Percentiles rank a stretch among this genome's conserved stretches.
Evolutionary conservation across 1,140 invertebrate species (phyloP).

Genomic region (Idris sp.): DNA sequence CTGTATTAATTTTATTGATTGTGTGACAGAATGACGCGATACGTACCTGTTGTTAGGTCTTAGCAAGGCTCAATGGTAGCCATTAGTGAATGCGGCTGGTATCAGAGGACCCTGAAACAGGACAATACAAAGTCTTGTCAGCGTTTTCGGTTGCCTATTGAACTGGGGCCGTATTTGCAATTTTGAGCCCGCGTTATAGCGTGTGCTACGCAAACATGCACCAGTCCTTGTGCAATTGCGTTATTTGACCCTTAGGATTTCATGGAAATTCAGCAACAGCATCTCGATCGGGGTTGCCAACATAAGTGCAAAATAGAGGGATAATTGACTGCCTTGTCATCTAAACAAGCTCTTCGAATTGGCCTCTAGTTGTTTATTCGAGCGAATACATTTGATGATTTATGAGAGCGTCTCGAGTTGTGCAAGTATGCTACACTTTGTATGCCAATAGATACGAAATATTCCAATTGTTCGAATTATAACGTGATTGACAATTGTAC

Average conservation of each 20-base stretch:
- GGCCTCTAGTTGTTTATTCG: slow-evolving; percentile 45
- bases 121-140: slow-evolving; percentile 63
- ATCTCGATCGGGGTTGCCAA: slow-evolving; percentile 31
- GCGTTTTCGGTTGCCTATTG: slow-evolving; percentile 57
- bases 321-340: slow-evolving; percentile 56
- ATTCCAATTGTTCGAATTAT: slow-evolving; percentile 47
- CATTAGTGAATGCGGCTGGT: slow-evolving; percentile 95
- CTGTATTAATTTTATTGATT: slow-evolving; percentile 59
- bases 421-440: slow-evolving; percentile 32
- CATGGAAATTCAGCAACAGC: too few species aligned
- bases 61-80: slow-evolving; percentile 90
- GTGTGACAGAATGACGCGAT: slow-evolving; percentile 50
- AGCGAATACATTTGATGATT: slow-evolving; percentile 42
- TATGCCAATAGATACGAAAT: slow-evolving; percentile 21
- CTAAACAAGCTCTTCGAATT: slow-evolving; percentile 38
- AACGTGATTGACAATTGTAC: slow-evolving; percentile 36
- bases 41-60: slow-evolving; percentile 77
- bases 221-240: slow-evolving; percentile 63
- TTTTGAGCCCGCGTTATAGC: slow-evolving; percentile 44
- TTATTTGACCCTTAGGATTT: slow-evolving; percentile 63
- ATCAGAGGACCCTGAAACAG: slow-evolving; percentile 90
- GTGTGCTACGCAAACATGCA: slow-evolving; percentile 39
- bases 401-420: slow-evolving; percentile 33
- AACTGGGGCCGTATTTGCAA: slow-evolving; percentile 51
- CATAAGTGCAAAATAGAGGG: slow-evolving; percentile 44